Evolutionary conservation across 2,797 vertebrate species (phyloP).

Genomic region (Notamacropus eugenii): DNA sequence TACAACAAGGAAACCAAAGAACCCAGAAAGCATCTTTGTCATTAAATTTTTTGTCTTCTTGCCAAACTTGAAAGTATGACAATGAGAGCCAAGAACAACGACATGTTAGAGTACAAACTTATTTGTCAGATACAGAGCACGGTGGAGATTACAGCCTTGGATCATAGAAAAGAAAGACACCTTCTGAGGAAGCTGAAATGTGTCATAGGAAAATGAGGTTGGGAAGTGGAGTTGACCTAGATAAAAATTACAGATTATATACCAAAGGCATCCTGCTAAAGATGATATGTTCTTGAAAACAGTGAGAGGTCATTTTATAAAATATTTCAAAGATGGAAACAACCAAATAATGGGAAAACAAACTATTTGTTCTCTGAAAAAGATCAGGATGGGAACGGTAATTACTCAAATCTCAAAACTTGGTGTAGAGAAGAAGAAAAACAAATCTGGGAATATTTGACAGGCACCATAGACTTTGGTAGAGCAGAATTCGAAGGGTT

Average conservation of each 20-base stretch:
- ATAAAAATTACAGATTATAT: background rate
- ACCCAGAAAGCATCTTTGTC: background rate
- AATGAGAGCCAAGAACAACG: background rate
- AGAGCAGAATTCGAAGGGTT: background rate
- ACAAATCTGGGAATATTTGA: background rate
- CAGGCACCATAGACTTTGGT: background rate
- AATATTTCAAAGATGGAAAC: background rate
- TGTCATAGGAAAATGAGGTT: background rate
- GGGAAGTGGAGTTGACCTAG: background rate
- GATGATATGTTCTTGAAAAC: background rate
- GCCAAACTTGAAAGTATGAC: background rate
- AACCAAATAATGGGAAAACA: background rate
- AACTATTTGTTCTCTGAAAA: background rate
- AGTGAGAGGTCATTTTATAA: background rate
- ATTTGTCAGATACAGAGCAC: background rate
- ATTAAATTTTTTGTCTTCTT: background rate
- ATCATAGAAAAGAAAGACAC: background rate
- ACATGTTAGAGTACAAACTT: background rate
- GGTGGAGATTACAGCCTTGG: background rate
- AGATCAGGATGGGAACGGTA: background rate
- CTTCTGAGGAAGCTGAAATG: background rate
- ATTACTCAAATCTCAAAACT: background rate
- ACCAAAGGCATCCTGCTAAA: background rate
- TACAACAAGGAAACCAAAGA: background rate
- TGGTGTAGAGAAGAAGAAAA: background rate